These are phyloP conservation scores for Chaetops frenatus DNA, from an alignment of 2,113 vertebrate genomes.

Conservation along the genomic window DNA sequence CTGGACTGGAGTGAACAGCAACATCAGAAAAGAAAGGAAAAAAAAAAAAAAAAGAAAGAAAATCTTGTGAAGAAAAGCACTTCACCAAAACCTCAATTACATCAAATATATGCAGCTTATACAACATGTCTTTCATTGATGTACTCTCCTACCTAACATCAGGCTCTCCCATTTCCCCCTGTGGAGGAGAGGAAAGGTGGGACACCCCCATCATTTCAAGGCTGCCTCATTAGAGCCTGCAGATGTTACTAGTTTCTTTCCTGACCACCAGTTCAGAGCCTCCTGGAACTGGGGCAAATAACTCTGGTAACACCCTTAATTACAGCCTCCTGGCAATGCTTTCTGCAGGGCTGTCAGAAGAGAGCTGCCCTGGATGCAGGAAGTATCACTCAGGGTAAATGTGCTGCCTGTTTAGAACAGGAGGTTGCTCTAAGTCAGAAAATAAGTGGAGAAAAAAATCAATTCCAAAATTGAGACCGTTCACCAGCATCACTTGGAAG, in stretches of 20 bases:
- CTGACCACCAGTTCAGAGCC: not conserved
- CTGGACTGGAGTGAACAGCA: not conserved
- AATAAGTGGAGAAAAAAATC: not conserved
- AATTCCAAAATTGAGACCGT: not conserved
- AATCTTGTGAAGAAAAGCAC: not conserved
- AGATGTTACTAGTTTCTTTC: not conserved
- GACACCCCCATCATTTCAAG: not conserved
- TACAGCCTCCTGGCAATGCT: not conserved
- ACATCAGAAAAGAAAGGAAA: rapidly evolving
- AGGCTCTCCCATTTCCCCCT: not conserved
- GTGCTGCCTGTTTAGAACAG: not conserved
- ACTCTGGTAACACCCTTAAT: not conserved
- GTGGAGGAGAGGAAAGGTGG: rapidly evolving
- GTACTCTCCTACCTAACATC: not conserved
- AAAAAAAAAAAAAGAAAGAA: not conserved
- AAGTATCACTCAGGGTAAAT: not conserved
- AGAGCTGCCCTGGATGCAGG: not conserved
- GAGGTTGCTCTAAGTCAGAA: not conserved
- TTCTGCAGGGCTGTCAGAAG: not conserved
- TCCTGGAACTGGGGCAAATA: not conserved
- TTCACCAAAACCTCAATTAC: not conserved
- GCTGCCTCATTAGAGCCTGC: not conserved
- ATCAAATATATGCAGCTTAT: rapidly evolving
- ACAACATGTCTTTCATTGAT: not conserved
- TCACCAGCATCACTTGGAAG: not conserved